These are phyloP conservation scores for Athalia cordata DNA, from an alignment of 2,888 invertebrate genomes.

Conservation along the genomic window DNA sequence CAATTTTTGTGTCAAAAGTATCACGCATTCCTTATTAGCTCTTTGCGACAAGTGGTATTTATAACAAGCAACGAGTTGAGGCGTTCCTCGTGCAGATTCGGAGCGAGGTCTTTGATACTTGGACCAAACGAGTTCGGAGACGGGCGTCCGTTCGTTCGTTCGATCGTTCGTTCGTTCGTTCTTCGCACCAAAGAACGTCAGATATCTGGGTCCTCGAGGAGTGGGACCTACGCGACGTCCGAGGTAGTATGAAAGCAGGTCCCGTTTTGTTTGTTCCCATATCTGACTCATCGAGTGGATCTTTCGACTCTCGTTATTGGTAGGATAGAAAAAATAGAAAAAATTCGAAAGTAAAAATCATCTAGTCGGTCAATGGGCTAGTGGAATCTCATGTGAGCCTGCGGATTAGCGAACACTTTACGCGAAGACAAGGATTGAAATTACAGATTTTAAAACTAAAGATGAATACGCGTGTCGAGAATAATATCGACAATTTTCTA, in stretches of 20 bases:
- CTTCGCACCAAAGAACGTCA: constrained; percentile 4
- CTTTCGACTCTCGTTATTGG: background rate
- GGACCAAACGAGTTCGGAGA: constrained; percentile 40
- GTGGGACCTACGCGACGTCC: constrained; percentile 31
- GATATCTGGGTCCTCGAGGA: constrained; percentile 30
- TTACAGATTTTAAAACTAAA: too few species aligned
- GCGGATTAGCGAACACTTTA: background rate
- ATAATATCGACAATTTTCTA: too few species aligned
- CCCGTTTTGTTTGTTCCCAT: constrained; percentile 47
- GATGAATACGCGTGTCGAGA: too few species aligned
- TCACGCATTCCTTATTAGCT: background rate
- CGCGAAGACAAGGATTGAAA: too few species aligned
- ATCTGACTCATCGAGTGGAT: too few species aligned
- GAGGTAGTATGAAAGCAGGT: constrained; percentile 38
- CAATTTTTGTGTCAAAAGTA: background rate
- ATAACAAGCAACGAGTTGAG: background rate
- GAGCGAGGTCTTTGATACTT: constrained; percentile 27
- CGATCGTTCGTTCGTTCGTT: background rate
- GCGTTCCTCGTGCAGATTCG: background rate
- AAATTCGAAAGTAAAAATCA: constrained; percentile 43
- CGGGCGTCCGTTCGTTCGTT: background rate
- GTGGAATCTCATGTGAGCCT: background rate
- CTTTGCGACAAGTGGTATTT: background rate
- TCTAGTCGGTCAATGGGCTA: constrained; percentile 41
- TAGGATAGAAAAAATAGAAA: background rate